A percentile compares a stretch with the other conserved stretches of the same genome.
These are phyloP conservation scores for Nephrotoma appendiculata DNA, from an alignment of 2,888 invertebrate species.

Conservation along the genomic window DNA sequence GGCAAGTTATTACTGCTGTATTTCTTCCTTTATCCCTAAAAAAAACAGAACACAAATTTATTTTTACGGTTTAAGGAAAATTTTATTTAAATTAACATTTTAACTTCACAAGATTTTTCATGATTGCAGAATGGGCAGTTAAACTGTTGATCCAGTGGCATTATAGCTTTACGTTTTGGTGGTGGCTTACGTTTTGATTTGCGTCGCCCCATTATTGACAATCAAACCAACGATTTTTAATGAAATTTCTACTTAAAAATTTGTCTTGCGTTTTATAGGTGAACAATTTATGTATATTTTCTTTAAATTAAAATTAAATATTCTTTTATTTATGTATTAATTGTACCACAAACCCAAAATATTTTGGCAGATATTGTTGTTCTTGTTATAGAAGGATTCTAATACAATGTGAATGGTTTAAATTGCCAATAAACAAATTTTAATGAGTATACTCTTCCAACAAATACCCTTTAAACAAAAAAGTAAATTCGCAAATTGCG, in stretches of 20 bases:
- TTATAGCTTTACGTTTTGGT: conserved; percentile 79
- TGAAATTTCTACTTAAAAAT: background rate
- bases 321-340: background rate
- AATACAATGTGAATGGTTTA: no score
- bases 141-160: conserved; percentile 88
- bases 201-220: conserved; percentile 68
- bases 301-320: background rate
- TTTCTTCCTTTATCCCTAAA: conserved; percentile 88
- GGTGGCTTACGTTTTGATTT: conserved; percentile 98
- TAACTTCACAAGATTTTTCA: conserved; percentile 97
- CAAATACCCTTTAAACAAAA: no score
- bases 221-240: background rate
- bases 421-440: no score
- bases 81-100: conserved; percentile 67
- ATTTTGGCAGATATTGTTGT: background rate
- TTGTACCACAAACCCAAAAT: background rate
- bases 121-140: conserved; percentile 99
- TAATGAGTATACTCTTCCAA: no score
- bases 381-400: no score
- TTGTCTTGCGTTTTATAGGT: background rate
- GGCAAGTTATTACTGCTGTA: conserved; percentile 86
- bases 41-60: conserved; percentile 14
- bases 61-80: background rate
- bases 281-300: background rate
- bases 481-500: no score